Evolutionary conservation across 2,888 invertebrate species (phyloP).

Genomic region (Eurytoma californica): DNA sequence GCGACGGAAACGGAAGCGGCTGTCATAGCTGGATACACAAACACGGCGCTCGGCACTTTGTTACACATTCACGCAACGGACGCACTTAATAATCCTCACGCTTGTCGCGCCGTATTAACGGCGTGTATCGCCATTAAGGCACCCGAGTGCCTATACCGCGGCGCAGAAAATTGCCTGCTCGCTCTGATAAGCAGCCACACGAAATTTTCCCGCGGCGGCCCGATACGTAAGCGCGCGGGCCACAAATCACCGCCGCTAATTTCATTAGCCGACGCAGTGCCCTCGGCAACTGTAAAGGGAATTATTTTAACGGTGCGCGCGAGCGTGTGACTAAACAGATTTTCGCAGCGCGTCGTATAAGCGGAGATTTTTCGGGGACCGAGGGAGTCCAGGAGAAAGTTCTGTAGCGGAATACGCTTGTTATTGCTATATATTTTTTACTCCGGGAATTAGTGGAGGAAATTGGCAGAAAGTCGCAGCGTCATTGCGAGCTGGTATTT

Average conservation of each 20-base stretch:
- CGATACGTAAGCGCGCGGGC: neutral
- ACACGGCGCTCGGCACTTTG: conserved; percentile 62
- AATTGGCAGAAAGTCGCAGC: too few relatives aligned
- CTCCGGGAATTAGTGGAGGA: too few relatives aligned
- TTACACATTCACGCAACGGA: conserved; percentile 72
- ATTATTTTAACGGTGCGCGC: conserved; percentile 13
- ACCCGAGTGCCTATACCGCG: neutral
- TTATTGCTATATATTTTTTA: too few relatives aligned
- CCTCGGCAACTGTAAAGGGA: neutral
- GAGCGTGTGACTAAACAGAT: conserved; percentile 9
- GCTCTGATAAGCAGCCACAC: conserved; percentile 15
- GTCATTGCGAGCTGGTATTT: too few relatives aligned
- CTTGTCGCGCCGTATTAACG: conserved; percentile 6
- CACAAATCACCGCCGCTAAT: conserved; percentile 5
- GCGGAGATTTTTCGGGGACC: conserved; percentile 2
- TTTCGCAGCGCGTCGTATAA: neutral
- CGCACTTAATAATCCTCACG: conserved; percentile 64
- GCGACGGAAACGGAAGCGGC: conserved; percentile 73
- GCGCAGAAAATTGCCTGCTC: neutral
- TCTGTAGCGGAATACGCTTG: too few relatives aligned
- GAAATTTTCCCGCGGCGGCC: neutral
- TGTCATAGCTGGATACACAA: conserved; percentile 73
- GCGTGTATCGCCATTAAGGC: conserved; percentile 34
- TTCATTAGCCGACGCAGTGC: conserved; percentile 1
- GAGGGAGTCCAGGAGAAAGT: too few relatives aligned